Evolutionary conservation across 2,113 vertebrate genomes (phyloP).

Genomic region (Crypturellus undulatus): DNA sequence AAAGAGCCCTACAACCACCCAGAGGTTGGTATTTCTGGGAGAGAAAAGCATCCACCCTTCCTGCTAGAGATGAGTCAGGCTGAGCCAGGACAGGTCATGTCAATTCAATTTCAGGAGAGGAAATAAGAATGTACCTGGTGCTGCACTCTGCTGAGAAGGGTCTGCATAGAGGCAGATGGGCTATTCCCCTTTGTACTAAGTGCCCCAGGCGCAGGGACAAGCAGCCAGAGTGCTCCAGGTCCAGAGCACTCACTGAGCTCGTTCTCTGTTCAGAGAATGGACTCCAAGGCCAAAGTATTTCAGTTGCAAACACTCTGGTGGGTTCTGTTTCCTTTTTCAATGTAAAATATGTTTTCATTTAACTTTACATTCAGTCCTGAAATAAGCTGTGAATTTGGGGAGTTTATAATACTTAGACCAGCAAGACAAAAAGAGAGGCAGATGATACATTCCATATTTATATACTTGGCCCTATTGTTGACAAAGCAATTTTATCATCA

Average conservation of each 20-base stretch:
- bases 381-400: constrained; percentile 41
- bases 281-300: not conserved
- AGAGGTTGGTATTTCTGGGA: not conserved
- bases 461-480: constrained; percentile 19
- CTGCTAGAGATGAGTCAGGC: not conserved
- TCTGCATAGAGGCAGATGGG: not conserved
- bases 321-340: not conserved
- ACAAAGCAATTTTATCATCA: constrained; percentile 45
- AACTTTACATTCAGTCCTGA: constrained; percentile 19
- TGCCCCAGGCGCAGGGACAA: not conserved
- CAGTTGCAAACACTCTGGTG: not conserved
- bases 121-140: not conserved
- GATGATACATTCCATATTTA: constrained; percentile 18
- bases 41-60: not conserved
- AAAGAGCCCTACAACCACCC: not conserved
- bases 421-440: not conserved
- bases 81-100: not conserved
- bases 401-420: not conserved
- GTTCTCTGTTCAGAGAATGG: not conserved
- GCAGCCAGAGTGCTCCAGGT: not conserved
- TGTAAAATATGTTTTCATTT: constrained; percentile 48
- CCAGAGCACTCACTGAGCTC: not conserved
- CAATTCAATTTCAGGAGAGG: too few species aligned
- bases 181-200: not conserved
- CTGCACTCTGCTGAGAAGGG: not conserved